A percentile compares a stretch with the other conserved stretches of the same genome.
Evolutionary conservation across 2,888 invertebrate genomes (phyloP).

Genomic region (Ophioninae sp.): DNA sequence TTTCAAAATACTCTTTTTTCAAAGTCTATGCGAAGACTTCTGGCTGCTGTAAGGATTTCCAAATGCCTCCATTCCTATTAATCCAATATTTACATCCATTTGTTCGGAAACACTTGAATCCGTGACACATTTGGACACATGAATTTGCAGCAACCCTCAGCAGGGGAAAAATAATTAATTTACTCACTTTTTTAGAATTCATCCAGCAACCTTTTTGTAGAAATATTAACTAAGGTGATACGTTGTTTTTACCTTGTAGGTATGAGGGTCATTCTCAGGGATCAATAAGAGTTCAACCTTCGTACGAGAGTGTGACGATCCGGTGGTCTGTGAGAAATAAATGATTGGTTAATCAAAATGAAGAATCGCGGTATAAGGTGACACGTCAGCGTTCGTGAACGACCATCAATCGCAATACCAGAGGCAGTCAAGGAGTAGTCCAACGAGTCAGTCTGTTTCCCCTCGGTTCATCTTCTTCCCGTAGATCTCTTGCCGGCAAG

Average conservation of each 20-base stretch:
- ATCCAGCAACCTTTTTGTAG: background rate
- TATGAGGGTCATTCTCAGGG: too few species aligned
- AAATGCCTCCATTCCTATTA: too few species aligned
- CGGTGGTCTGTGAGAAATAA: conserved; percentile 73
- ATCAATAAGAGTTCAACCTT: conserved; percentile 25
- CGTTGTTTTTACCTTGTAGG: background rate
- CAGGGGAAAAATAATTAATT: background rate
- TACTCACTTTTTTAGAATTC: background rate
- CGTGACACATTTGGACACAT: too few species aligned
- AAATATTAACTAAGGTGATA: background rate
- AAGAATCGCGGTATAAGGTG: conserved; percentile 80
- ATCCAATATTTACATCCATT: too few species aligned
- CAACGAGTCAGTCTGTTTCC: conserved; percentile 29
- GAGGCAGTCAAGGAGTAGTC: conserved; percentile 56
- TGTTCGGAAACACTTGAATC: too few species aligned
- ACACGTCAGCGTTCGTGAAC: conserved; percentile 79
- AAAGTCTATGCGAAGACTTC: too few species aligned
- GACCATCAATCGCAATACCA: conserved; percentile 80
- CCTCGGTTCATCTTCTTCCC: conserved; percentile 36
- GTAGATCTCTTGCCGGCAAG: conserved; percentile 42
- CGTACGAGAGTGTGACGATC: conserved; percentile 65
- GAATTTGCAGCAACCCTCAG: too few species aligned
- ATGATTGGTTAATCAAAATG: conserved; percentile 80
- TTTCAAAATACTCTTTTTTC: too few species aligned
- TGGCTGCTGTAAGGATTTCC: too few species aligned